Evolutionary conservation across 37 sponge, comb jelly and placozoan genomes (phyloP).

Genomic region (Theonella swinhoei): DNA sequence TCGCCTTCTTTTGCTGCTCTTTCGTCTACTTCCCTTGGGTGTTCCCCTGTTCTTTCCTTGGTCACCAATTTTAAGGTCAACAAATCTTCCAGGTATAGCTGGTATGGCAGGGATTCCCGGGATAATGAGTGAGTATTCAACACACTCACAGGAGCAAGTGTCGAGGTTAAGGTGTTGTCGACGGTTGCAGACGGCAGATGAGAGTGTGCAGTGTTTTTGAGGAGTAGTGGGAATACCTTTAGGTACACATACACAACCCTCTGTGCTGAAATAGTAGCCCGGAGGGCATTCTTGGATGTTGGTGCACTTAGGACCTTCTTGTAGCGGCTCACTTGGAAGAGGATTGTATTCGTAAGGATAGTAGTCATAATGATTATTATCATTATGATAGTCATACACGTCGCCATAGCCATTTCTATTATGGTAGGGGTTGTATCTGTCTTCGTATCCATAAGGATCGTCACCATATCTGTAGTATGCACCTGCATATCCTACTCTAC

Average conservation of each 20-base stretch:
- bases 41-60: background rate
- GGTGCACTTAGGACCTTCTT: background rate
- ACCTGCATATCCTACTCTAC: too few relatives aligned
- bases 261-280: background rate
- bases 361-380: background rate
- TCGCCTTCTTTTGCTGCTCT: background rate
- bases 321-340: too few relatives aligned
- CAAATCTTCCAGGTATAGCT: background rate
- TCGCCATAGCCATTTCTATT: background rate
- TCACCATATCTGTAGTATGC: background rate
- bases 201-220: background rate
- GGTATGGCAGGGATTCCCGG: background rate
- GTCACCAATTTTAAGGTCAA: background rate
- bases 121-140: background rate
- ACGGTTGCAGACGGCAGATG: background rate
- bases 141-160: slow-evolving; percentile 30
- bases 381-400: background rate
- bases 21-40: background rate
- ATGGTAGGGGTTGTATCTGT: background rate
- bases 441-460: background rate
- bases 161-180: slow-evolving; percentile 3
- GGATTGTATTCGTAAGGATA: background rate
- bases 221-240: background rate
- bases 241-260: background rate
- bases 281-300: background rate